Evolutionary conservation across 1,140 invertebrate species (phyloP), one percentile per base, ranked within the genome.

Genomic region (Mizuhopecten yessoensis): DNA sequence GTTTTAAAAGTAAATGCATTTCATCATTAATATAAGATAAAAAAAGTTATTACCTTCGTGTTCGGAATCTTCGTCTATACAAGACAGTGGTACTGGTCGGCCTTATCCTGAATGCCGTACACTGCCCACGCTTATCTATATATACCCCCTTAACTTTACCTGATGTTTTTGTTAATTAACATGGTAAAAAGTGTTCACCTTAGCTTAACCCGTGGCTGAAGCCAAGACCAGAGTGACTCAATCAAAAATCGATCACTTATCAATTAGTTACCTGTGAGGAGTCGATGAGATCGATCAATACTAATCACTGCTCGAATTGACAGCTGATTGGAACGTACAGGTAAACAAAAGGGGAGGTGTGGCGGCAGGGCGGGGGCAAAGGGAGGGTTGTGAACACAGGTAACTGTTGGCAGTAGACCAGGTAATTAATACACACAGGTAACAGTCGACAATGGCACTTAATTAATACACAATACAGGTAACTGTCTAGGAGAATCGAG

Each of bases 171-270:
- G 23, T 17, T 75, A 75, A 75, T 75, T 1, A 75, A n/a, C 23
- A 75, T n/a, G 57, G 57, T 75, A 75, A 75, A 75, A 75, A 75
- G 57, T 75, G 57, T 75, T 75, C 57, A 75, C 57, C 57, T 29
- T 75, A n/a, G 23, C 57, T 0, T 29, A 75, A 1, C 23, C 57
- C 13, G 23, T 75, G 23, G 7, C n/a, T 29, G 57, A 75, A 75
- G 57, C 57, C 57, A 75, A 11, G n/a, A 17, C 5, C 17, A 17
- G 57, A 29, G 9, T 11, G 57, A 75, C 57, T 75, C 57, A 75
- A 75, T 75, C 57, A 75, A 75, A 1, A n/a, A 75, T 1, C n/a
- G 57, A 75, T 75, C 57, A 29, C 9, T 7, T 75, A 0, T 29
- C 57, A 29, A 75, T 75, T 7, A n/a, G 23, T 13, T 75, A 75